Evolutionary conservation across 2,888 invertebrate genomes (phyloP).

Genomic region (Lasioglossum marginatum): DNA sequence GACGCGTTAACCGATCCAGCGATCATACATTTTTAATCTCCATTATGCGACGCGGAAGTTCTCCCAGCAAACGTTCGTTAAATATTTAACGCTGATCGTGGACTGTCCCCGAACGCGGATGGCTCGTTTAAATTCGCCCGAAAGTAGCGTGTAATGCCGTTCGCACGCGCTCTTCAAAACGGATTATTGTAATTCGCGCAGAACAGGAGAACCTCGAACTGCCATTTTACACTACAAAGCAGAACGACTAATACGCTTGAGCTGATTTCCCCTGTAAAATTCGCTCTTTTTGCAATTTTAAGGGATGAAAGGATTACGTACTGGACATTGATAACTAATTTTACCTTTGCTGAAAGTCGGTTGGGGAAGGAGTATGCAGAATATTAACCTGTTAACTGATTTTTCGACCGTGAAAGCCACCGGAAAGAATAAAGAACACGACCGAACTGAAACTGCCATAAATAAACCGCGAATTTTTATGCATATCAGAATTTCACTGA

Average conservation of each 20-base stretch:
- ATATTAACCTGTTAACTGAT: slow-evolving; percentile 13
- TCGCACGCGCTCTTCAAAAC: not conserved
- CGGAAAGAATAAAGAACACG: not conserved
- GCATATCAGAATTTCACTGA: not conserved
- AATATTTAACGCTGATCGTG: not conserved
- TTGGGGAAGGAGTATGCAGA: not conserved
- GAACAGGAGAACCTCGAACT: not conserved
- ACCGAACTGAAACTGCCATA: not conserved
- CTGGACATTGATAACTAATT: not conserved
- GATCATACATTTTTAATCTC: not conserved
- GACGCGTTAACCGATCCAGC: not conserved
- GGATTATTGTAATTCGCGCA: not conserved
- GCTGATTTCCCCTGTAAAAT: not conserved
- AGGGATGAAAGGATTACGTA: slow-evolving; percentile 3
- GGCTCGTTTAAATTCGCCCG: slow-evolving; percentile 4
- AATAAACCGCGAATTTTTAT: not conserved
- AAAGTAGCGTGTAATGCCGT: not conserved
- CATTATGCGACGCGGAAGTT: slow-evolving; percentile 1
- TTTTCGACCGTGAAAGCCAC: not conserved
- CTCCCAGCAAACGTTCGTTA: not conserved
- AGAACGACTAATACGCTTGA: not conserved
- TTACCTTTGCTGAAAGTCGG: not conserved
- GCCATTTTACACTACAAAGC: slow-evolving; percentile 20
- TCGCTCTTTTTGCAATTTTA: not conserved
- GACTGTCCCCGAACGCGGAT: not conserved